A percentile compares a stretch with the other conserved stretches of the same genome.
Conservation (phyloP, 2,797 vertebrate genomes). For the Lithobates pipiens region DNA sequence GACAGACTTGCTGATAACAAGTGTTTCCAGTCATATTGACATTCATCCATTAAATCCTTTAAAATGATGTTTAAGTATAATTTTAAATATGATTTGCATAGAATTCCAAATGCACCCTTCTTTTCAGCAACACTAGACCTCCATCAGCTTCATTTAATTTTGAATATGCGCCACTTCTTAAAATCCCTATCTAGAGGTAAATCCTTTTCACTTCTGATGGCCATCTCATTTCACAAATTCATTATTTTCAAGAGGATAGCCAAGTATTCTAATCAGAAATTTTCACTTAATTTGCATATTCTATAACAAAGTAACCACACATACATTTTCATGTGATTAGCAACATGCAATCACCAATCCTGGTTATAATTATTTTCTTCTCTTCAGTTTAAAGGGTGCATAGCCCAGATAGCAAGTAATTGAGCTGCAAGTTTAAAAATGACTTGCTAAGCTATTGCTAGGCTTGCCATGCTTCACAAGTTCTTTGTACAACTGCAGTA, state of each 20-base stretch:
- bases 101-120: neutral
- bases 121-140: neutral
- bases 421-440: too few relatives aligned
- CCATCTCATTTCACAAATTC: neutral
- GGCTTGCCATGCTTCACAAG: too few relatives aligned
- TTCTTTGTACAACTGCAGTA: too few relatives aligned
- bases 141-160: neutral
- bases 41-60: neutral
- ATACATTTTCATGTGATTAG: neutral
- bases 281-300: neutral
- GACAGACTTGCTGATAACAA: neutral
- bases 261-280: conserved; percentile 8
- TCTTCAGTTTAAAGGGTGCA: neutral
- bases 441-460: too few relatives aligned
- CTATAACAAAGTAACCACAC: neutral
- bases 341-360: conserved; percentile 3
- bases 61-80: neutral
- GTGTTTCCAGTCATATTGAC: neutral
- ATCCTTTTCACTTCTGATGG: neutral
- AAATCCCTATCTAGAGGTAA: neutral
- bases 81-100: neutral
- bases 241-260: neutral
- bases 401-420: too few relatives aligned
- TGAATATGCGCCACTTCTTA: neutral
- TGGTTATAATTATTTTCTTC: neutral